phyloP scores from a whole-genome alignment of 2,113 vertebrate species.

The Rhea americana region DNA sequence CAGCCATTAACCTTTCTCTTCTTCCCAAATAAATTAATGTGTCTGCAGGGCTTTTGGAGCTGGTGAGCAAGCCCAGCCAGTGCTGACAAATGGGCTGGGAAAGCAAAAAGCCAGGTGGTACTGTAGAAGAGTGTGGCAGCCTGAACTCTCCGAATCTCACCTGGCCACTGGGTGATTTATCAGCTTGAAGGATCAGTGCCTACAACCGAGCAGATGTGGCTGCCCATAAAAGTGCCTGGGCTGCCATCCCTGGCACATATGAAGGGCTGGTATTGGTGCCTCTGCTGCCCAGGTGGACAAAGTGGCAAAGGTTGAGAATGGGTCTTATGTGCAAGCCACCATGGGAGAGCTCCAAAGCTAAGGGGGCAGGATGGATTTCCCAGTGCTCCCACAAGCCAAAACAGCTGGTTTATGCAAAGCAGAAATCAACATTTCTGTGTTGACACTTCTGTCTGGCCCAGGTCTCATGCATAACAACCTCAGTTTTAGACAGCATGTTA shows the following conservation, averaged over 20 bases:
- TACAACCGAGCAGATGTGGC: fast-evolving
- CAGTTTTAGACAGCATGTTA: not conserved
- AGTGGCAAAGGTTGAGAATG: not conserved
- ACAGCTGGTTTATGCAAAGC: not conserved
- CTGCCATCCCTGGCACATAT: fast-evolving
- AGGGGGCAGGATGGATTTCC: not conserved
- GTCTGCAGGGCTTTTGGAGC: not conserved
- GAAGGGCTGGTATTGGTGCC: not conserved
- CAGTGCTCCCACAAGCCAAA: not conserved
- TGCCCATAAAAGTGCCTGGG: fast-evolving
- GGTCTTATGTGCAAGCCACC: not conserved
- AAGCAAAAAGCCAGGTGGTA: not conserved
- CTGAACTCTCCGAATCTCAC: not conserved
- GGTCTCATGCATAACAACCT: not conserved
- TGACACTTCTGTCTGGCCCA: not conserved
- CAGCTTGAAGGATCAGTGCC: not conserved
- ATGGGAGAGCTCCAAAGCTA: not conserved
- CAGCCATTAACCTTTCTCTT: not conserved
- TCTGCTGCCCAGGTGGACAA: fast-evolving
- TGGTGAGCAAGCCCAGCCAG: not conserved
- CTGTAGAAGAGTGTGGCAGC: not conserved
- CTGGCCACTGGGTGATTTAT: not conserved
- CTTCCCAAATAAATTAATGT: not conserved
- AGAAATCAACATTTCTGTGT: not conserved
- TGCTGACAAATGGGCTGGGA: fast-evolving